A percentile compares a stretch with the other conserved stretches of the same genome.
These are phyloP conservation scores for Hypomecis punctinalis DNA, from an alignment of 2,888 invertebrate species.

Conservation along the genomic window DNA sequence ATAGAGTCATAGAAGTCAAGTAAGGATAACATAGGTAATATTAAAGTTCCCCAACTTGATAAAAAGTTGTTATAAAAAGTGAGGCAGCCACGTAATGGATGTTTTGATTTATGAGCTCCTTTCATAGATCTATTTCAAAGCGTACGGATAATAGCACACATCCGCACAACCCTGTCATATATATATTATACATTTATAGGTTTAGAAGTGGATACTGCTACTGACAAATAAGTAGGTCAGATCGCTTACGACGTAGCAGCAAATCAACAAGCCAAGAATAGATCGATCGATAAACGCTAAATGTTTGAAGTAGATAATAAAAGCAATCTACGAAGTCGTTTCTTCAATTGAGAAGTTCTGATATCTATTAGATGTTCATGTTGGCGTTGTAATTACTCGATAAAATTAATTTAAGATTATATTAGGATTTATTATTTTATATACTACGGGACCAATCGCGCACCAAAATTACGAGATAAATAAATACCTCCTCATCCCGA, in stretches of 20 bases:
- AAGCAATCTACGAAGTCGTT: neutral
- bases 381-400: too few species aligned
- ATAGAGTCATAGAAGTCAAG: neutral
- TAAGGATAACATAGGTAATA: too few species aligned
- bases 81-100: constrained; percentile 27
- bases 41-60: neutral
- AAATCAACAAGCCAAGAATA: constrained; percentile 30
- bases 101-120: constrained; percentile 39
- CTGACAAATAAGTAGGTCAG: constrained; percentile 35
- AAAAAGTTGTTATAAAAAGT: constrained; percentile 30
- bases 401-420: too few species aligned
- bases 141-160: constrained; percentile 28
- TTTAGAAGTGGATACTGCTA: constrained; percentile 9
- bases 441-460: too few species aligned
- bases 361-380: neutral
- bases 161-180: constrained; percentile 1
- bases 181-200: neutral
- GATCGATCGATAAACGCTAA: constrained; percentile 22
- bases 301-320: constrained; percentile 5
- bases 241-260: constrained; percentile 30
- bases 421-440: too few species aligned
- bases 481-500: too few species aligned
- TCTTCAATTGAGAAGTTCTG: neutral
- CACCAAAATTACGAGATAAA: too few species aligned
- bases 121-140: constrained; percentile 35